Percentiles rank a stretch among this genome's conserved stretches.
phyloP scores from a whole-genome alignment of 2,113 vertebrate species.

The Laterallus jamaicensis region DNA sequence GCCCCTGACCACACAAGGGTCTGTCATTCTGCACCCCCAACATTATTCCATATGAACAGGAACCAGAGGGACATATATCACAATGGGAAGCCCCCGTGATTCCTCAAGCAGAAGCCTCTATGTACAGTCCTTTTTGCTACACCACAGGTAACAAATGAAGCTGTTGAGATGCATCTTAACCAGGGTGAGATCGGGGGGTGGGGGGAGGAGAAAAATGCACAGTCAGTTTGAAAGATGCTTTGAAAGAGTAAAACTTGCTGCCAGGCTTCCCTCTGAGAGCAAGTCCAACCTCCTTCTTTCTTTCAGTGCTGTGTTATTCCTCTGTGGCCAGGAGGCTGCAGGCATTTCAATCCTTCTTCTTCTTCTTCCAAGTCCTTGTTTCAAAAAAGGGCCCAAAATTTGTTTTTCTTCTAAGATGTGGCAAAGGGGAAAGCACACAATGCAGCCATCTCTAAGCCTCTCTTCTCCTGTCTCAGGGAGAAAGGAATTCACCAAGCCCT shows the following conservation, averaged over 20 bases:
- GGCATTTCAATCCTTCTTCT: not conserved
- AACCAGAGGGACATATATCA: too few species aligned
- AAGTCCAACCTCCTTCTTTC: not conserved
- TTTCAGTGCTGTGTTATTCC: not conserved
- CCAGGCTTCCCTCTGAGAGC: not conserved
- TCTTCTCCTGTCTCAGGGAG: constrained; percentile 26
- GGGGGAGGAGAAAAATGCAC: not conserved
- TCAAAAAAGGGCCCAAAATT: not conserved
- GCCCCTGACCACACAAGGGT: too few species aligned
- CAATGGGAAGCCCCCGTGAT: not conserved
- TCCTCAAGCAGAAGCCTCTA: not conserved
- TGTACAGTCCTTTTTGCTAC: not conserved
- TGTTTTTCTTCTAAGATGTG: not conserved
- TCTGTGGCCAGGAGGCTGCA: not conserved
- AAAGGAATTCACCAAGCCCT: constrained; percentile 52
- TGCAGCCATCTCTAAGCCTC: constrained; percentile 14
- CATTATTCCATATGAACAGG: too few species aligned
- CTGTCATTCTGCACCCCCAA: too few species aligned
- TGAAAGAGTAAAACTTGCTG: not conserved
- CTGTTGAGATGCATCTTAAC: not conserved
- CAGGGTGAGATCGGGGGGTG: not conserved
- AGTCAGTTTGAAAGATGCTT: not conserved
- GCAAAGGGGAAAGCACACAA: not conserved
- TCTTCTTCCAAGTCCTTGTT: not conserved
- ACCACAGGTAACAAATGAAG: not conserved